Evolutionary conservation across 53 echinoderm and acorn worm genomes (phyloP), one percentile per base, ranked within the genome.

Genomic region (Luidia sarsii): DNA sequence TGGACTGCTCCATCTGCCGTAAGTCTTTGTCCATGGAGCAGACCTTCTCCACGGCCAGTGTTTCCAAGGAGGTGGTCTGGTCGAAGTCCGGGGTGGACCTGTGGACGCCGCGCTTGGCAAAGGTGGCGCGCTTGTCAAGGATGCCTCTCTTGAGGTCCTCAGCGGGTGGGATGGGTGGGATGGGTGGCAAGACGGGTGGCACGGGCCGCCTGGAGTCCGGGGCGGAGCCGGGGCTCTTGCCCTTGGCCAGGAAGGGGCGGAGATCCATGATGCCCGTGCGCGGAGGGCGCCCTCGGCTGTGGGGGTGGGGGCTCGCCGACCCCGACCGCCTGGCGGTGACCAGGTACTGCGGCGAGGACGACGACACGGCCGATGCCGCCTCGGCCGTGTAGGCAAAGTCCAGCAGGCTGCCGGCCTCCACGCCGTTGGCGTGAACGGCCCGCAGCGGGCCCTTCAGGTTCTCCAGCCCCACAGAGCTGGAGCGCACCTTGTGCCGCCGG

Each of bases 151-250:
- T 70, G 14, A 16, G 27, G 19, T 69, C 70, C 24, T 33, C 57
- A 22, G 39, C 52, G 27, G 70, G 83, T 13, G 66, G 38, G 28
- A 79, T 82, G 4, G 75, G 82, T 7, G 79, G 68, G 19, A 94
- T 88, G 41, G 89, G 82, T 10, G 94, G 91, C 85, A 91, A 88
- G 77, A 91, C 54, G 27, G 91, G 84, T 19, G 89, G 84, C 0
- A 80, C 80, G 23, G 87, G 87, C 73, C 87, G 86, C 13, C 85
- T 75, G 22, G 84, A 60, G 66, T 93, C 90, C 43, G 74, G 80
- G n/a, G n/a, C n/a, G 41, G 41, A 41, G 23, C 67, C 80, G 32
- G 20, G 33, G n/a, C 69, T 30, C 24, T 80, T 80, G 4, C 67
- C 80, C 32, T 79, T 69, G 32, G 87, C 68, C 22, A 93, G 77